Percentiles rank a stretch among this genome's conserved stretches.
phyloP scores from a whole-genome alignment of 1,140 invertebrate genomes.

The Rhopalosiphum maidis region DNA sequence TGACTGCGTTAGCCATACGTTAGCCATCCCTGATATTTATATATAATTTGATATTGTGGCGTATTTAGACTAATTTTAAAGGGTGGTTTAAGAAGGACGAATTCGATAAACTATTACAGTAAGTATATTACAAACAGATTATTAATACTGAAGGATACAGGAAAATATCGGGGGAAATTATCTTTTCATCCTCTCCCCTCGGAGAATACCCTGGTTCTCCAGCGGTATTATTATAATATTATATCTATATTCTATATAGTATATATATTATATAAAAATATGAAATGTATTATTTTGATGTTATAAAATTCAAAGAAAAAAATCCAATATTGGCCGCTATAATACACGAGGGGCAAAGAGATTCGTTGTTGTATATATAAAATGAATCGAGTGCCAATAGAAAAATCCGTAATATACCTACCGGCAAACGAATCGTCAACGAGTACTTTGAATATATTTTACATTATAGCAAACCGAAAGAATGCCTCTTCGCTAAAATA shows the following conservation, averaged over 20 bases:
- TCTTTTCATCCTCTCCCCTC: background rate
- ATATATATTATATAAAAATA: background rate
- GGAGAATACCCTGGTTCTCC: background rate
- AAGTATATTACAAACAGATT: background rate
- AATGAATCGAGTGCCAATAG: too few relatives aligned
- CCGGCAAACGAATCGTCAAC: too few relatives aligned
- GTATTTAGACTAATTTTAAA: too few relatives aligned
- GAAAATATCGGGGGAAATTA: background rate
- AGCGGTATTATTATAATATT: background rate
- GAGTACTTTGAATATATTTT: too few relatives aligned
- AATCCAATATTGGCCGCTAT: too few relatives aligned
- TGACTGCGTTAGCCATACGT: background rate
- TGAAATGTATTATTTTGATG: background rate
- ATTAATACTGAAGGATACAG: background rate
- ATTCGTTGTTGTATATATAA: too few relatives aligned
- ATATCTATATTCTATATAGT: background rate
- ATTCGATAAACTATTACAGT: too few relatives aligned
- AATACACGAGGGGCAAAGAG: too few relatives aligned
- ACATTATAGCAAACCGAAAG: too few relatives aligned
- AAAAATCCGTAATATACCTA: too few relatives aligned
- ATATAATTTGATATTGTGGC: background rate
- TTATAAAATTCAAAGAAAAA: background rate
- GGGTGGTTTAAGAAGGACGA: too few relatives aligned
- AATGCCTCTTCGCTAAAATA: background rate
- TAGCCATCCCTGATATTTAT: background rate